Evolutionary conservation across 2,888 invertebrate species (phyloP).

Genomic region (Acronicta leporina): DNA sequence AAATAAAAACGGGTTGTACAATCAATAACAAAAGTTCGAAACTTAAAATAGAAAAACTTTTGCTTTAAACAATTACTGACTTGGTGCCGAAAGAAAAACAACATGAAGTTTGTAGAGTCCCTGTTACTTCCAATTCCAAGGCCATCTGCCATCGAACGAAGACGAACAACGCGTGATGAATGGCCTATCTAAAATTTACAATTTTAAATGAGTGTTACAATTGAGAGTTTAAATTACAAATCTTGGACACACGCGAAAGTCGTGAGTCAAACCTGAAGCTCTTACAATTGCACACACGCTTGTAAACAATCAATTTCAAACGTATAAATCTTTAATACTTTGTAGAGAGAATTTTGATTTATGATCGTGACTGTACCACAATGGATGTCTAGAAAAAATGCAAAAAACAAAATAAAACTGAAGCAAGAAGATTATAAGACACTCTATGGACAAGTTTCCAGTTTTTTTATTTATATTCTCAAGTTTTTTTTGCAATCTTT

Average conservation of each 20-base stretch:
- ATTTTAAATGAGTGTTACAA: conserved; percentile 76
- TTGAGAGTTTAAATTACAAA: conserved; percentile 77
- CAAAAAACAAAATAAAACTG: conserved; percentile 17
- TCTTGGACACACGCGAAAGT: conserved; percentile 61
- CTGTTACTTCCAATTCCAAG: conserved; percentile 50
- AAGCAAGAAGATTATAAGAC: conserved; percentile 27
- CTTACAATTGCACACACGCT: conserved; percentile 53
- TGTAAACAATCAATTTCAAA: conserved; percentile 67
- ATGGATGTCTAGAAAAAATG: conserved; percentile 37
- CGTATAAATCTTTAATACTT: conserved; percentile 70
- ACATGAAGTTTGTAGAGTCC: conserved; percentile 32
- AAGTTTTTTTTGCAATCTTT: conserved; percentile 25
- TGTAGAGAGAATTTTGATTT: conserved; percentile 57
- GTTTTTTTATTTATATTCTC: conserved; percentile 21
- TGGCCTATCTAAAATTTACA: conserved; percentile 71
- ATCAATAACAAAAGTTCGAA: too few relatives aligned
- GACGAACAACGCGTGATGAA: conserved; percentile 67
- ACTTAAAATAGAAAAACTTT: too few relatives aligned
- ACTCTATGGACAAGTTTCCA: conserved; percentile 11
- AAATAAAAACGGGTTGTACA: too few relatives aligned
- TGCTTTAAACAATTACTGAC: conserved; percentile 34
- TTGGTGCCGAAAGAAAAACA: conserved; percentile 35
- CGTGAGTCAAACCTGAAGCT: conserved; percentile 56
- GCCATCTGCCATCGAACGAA: conserved; percentile 48
- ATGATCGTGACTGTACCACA: conserved; percentile 52